Evolutionary conservation across 92 coral and sea anemone genomes (phyloP), one percentile per base, ranked within the genome.

Genomic region (Ricordea florida): DNA sequence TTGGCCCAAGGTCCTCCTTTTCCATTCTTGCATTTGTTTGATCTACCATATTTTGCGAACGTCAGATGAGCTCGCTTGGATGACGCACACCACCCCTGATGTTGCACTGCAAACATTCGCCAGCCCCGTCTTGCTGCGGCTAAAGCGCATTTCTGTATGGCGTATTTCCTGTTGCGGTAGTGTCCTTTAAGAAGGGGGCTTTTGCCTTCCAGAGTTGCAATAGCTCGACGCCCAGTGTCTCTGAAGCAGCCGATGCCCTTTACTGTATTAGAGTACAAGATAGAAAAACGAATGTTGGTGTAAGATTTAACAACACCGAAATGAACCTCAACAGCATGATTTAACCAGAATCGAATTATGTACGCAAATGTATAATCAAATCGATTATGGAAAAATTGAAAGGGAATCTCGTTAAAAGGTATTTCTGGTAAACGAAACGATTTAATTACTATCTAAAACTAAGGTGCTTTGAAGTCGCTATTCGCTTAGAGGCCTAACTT

Each of bases 1-100:
- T 84, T 84, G 1, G 85, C 85, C 57, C 66, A 84, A 6, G 85
- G 80, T 24, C 89, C 89, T 33, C 89, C 89, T 6, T 68, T 38
- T 6, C 89, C 89, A 11, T 78, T 84, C 55, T 49, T 78, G 23
- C 89, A 84, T 34, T 56, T 53, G 27, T 74, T 66, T 21, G 89
- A 42, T 47, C 37, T 70, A 6, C 89, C 89, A 20, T 84, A 84
- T 55, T 11, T 70, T 25, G 68, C 38, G 68, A 69, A 84, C 11
- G 89, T 84, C 11, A 71, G 50, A 44, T 78, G 85, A 16, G 89
- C 89, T 11, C 58, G 38, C 16, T 52, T 75, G 3, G 86, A 74
- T 14, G 89, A 58, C 25, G 71, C 76, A 56, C 89, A 84, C 69
- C 72, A 53, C 1, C 89, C 89, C 10, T n/a, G n/a, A n/a, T 84